phyloP scores from a whole-genome alignment of 2,113 vertebrate genomes.

The Callochromis pleurospilus region DNA sequence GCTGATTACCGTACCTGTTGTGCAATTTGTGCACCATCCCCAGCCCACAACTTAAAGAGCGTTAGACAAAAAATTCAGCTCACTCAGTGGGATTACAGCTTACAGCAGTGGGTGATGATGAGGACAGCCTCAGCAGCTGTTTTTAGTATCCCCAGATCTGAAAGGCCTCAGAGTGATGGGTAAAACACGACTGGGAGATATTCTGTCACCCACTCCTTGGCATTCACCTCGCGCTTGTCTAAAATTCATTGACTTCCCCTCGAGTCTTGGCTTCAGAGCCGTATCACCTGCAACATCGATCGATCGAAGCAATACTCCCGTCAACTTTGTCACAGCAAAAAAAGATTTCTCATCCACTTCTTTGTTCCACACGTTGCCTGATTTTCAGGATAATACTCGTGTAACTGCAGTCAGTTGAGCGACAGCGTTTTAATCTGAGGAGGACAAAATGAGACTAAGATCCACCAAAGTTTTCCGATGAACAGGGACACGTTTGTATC shows the following conservation, averaged over 20 bases:
- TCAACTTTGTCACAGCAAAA: background rate
- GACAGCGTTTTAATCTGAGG: background rate
- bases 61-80: background rate
- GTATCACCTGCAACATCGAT: background rate
- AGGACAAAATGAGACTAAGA: background rate
- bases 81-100: background rate
- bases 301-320: background rate
- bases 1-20: background rate
- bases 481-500: background rate
- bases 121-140: background rate
- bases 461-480: too few relatives aligned
- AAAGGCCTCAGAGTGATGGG: background rate
- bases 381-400: background rate
- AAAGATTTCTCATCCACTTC: background rate
- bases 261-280: background rate
- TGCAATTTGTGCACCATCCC: background rate
- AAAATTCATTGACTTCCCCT: background rate
- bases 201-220: background rate
- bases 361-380: background rate
- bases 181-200: background rate
- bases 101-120: background rate
- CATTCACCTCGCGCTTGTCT: background rate
- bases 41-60: background rate
- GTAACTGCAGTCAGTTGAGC: background rate
- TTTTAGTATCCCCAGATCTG: background rate